Percentiles rank a stretch among this genome's conserved stretches.
Conservation (phyloP, 2,113 vertebrate species). For the Vulpes vulpes region DNA sequence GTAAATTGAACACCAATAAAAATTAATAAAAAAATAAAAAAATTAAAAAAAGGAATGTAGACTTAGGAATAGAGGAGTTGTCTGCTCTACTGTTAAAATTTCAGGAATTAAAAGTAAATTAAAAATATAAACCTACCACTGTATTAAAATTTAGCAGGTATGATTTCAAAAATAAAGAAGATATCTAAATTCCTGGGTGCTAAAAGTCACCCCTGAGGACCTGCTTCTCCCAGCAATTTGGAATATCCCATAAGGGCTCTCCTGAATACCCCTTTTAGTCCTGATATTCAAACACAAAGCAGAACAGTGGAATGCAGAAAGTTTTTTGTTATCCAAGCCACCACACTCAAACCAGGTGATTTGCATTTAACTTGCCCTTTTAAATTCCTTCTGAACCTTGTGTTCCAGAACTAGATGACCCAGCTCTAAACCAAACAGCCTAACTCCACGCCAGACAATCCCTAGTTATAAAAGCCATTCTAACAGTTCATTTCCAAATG, state of each 20-base stretch:
- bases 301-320: not conserved
- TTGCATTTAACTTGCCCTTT: constrained; percentile 49
- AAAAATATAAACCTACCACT: constrained; percentile 20
- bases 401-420: constrained; percentile 44
- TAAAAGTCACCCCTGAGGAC: not conserved
- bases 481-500: constrained; percentile 32
- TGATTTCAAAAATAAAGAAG: not conserved
- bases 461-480: constrained; percentile 43
- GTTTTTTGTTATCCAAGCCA: not conserved
- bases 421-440: constrained; percentile 37
- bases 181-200: not conserved
- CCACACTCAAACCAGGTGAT: constrained; percentile 36
- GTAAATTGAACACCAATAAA: no score
- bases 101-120: constrained; percentile 49
- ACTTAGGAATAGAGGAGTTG: constrained; percentile 1
- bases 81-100: not conserved
- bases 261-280: not conserved
- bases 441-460: constrained; percentile 51
- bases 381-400: constrained; percentile 23
- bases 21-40: no score
- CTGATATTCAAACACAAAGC: not conserved
- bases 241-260: not conserved
- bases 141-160: constrained; percentile 32
- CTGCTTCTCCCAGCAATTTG: not conserved
- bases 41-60: not conserved